Evolutionary conservation across 1,140 invertebrate species (phyloP), one percentile per base, ranked within the genome.

Genomic region (Dryas iulia): DNA sequence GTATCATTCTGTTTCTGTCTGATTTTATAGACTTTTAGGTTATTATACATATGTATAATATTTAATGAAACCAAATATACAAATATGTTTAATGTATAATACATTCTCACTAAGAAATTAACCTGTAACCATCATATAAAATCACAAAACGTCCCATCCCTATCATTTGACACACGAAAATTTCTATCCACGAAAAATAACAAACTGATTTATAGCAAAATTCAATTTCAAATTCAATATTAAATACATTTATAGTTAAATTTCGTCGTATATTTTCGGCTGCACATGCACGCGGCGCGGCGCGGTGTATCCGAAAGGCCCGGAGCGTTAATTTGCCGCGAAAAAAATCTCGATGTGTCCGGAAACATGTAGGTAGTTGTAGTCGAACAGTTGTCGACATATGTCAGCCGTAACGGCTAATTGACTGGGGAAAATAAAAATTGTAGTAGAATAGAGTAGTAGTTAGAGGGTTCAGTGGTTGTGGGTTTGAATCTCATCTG

Each of bases 321-420:
- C 65, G 68, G 61, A 77, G 83, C 80, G 81, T 88, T 87, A 87
- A 88, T 86, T 90, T 88, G 71, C 76, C 78, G 73, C 75, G 76
- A 82, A 86, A 90, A 90, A 89, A 89, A 83, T 78, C 77, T 77
- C 77, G 75, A 82, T 79, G 72, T 74, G 81, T 76, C 81, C 84
- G 85, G 85, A 89, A 87, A 86, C 77, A 79, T 79, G 82, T 81
- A 77, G 71, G 82, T n/a, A n/a, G n/a, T 83, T 83, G 77, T 80
- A 81, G 76, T 82, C 73, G 84, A 87, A 87, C 87, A 90, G 79
- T 87, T 90, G 87, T 88, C 84, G 86, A 88, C 86, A 88, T 88
- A 81, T 89, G 86, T 86, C 86, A 72, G 74, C 78, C 73, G 73
- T 77, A 60, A 69, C 65, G 77, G 74, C 76, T 89, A 89, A 89